Conservation (phyloP, 2,113 vertebrate genomes). For the Hydrochoerus hydrochaeris region DNA sequence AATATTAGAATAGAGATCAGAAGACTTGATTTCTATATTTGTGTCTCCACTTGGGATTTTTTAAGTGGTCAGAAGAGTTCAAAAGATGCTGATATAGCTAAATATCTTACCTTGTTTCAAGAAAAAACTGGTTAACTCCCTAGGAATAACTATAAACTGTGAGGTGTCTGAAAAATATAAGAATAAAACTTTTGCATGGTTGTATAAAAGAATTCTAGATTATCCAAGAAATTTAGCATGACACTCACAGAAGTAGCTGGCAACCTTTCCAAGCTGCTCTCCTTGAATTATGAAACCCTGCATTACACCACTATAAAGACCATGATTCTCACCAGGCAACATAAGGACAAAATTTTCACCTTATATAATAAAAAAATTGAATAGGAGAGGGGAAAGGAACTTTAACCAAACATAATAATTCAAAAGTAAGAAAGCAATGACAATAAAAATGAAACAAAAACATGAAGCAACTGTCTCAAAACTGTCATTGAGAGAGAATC, state of each 20-base stretch:
- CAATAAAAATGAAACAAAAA: not conserved
- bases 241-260: not conserved
- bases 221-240: not conserved
- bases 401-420: not conserved
- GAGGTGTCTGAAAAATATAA: constrained; percentile 34
- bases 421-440: constrained; percentile 4
- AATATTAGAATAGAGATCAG: not conserved
- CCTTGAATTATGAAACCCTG: not conserved
- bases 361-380: not conserved
- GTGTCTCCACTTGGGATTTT: not conserved
- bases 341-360: not conserved
- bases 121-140: not conserved
- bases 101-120: not conserved
- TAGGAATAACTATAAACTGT: not conserved
- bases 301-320: not conserved
- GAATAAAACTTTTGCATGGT: not conserved
- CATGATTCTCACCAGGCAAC: not conserved
- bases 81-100: not conserved
- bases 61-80: not conserved
- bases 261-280: not conserved
- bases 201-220: not conserved
- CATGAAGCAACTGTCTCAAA: not conserved
- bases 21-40: constrained; percentile 7
- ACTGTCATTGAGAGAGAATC: not conserved
- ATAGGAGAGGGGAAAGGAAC: not conserved